phyloP scores from a whole-genome alignment of 2,888 invertebrate species.

The Hirtodrosophila trivittata region DNA sequence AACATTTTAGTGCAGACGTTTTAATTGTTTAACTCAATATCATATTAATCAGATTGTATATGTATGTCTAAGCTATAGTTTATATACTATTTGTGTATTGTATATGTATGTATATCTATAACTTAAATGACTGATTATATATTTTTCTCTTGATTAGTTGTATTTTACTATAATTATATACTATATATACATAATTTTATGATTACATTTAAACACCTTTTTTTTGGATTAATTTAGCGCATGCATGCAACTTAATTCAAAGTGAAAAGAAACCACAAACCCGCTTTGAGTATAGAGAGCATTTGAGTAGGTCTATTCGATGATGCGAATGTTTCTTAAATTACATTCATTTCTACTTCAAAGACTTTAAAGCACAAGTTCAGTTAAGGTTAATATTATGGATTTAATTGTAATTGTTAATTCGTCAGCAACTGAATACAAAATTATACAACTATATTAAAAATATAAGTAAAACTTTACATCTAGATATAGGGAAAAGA shows the following conservation, averaged over 20 bases:
- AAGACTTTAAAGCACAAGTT: constrained; percentile 75
- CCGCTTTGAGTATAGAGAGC: no score
- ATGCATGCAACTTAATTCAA: constrained; percentile 39
- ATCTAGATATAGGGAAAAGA: constrained; percentile 21
- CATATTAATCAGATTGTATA: constrained; percentile 20
- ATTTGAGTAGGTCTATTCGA: constrained; percentile 23
- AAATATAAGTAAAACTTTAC: constrained; percentile 34
- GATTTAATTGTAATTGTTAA: constrained; percentile 49
- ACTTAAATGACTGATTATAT: constrained; percentile 76
- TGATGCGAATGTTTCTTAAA: constrained; percentile 25
- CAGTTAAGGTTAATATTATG: constrained; percentile 38
- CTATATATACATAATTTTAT: constrained; percentile 42
- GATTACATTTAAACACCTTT: constrained; percentile 24
- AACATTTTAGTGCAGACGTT: constrained; percentile 23
- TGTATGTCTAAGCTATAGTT: constrained; percentile 18
- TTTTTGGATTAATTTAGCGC: constrained; percentile 31
- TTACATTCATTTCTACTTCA: constrained; percentile 50
- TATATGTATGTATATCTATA: constrained; percentile 63
- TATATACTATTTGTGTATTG: constrained; percentile 42
- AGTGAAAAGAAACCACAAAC: constrained; percentile 2
- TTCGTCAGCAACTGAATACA: constrained; percentile 37
- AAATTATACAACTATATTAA: constrained; percentile 26
- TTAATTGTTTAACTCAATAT: constrained; percentile 39
- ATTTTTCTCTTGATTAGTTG: constrained; percentile 68
- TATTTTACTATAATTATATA: constrained; percentile 37